Evolutionary conservation across 2,888 invertebrate species (phyloP).

Genomic region (Thumatha senex): DNA sequence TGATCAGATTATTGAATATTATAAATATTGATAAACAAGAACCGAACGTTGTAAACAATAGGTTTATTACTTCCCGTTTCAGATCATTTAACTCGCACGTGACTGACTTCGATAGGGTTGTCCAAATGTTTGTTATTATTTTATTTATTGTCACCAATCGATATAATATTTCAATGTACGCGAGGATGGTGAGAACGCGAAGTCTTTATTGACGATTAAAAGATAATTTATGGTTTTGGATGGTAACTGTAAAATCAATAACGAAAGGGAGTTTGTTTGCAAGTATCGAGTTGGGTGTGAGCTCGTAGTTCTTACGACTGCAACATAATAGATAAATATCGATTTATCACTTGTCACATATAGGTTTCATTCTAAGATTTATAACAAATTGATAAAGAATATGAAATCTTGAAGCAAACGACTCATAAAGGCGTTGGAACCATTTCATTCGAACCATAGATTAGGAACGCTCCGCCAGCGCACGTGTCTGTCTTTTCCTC

Average conservation of each 20-base stretch:
- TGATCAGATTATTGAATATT: constrained; percentile 53
- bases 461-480: too few species aligned
- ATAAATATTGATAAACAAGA: constrained; percentile 73
- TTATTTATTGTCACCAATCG: constrained; percentile 50
- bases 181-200: constrained; percentile 25
- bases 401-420: too few species aligned
- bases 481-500: too few species aligned
- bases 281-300: too few species aligned
- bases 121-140: constrained; percentile 61
- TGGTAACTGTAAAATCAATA: constrained; percentile 10
- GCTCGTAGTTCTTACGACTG: too few species aligned
- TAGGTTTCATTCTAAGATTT: too few species aligned
- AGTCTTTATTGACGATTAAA: constrained; percentile 28
- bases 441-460: too few species aligned
- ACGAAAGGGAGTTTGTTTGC: neutral
- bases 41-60: constrained; percentile 70
- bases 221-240: constrained; percentile 20
- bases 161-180: constrained; percentile 12
- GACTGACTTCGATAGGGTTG: constrained; percentile 66
- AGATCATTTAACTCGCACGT: constrained; percentile 76
- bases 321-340: too few species aligned
- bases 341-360: too few species aligned
- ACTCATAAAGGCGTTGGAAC: too few species aligned
- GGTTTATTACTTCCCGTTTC: constrained; percentile 76
- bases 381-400: too few species aligned